Conservation (phyloP, 2,113 vertebrate genomes). For the Nycticryphes semicollaris region DNA sequence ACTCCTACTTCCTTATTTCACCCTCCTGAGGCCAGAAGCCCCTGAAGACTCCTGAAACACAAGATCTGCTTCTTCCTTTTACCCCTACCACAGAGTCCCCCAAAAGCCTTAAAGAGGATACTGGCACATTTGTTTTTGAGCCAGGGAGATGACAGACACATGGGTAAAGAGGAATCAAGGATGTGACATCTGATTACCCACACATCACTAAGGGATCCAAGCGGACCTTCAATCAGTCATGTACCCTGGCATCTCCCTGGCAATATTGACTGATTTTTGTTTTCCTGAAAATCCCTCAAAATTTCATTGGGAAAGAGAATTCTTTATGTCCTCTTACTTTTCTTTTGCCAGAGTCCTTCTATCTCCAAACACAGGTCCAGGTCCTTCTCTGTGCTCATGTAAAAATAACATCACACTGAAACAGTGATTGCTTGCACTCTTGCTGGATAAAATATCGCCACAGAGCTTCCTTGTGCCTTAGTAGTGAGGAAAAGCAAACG, state of each 20-base stretch:
- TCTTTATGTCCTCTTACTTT: background rate
- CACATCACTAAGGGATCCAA: background rate
- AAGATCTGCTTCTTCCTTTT: background rate
- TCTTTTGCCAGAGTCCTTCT: accelerated
- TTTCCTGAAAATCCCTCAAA: background rate
- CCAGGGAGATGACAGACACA: background rate
- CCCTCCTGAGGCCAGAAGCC: background rate
- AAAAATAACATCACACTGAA: background rate
- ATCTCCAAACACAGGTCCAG: background rate
- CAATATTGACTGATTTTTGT: background rate
- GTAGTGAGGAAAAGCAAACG: background rate
- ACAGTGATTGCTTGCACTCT: background rate
- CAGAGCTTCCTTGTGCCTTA: background rate
- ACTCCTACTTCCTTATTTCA: background rate
- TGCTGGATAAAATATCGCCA: background rate
- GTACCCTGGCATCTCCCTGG: background rate
- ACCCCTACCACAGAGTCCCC: background rate
- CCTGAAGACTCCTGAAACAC: background rate
- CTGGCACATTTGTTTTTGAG: background rate
- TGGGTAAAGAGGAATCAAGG: background rate
- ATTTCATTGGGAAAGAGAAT: background rate
- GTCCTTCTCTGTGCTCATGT: background rate
- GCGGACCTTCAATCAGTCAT: background rate
- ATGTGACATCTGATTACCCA: background rate
- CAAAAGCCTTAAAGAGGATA: background rate